Conservation (phyloP, 2,113 vertebrate species). For the Oreochromis tanganicae region DNA sequence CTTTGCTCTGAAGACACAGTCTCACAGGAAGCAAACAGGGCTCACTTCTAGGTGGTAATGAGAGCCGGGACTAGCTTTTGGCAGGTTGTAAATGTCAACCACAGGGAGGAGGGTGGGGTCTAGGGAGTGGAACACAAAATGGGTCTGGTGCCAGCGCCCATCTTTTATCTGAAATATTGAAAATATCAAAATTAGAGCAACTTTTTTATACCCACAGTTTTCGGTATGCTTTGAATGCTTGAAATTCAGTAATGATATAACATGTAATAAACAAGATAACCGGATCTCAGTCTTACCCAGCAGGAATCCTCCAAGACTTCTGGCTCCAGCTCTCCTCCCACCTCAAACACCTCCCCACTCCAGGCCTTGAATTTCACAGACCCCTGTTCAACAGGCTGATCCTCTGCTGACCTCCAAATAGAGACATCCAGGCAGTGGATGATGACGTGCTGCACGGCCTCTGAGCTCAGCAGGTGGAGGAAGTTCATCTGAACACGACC, state of each 20-base stretch:
- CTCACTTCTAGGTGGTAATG: slow-evolving; percentile 94
- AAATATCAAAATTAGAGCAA: not conserved
- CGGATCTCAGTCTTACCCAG: slow-evolving; percentile 73
- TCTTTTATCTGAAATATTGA: slow-evolving; percentile 79
- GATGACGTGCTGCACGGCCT: slow-evolving; percentile 90
- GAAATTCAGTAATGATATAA: not conserved
- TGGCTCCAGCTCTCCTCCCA: slow-evolving; percentile 80
- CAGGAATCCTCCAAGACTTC: slow-evolving; percentile 85
- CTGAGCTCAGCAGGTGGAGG: slow-evolving; percentile 89
- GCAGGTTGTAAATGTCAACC: slow-evolving; percentile 83
- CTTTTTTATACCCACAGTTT: not conserved
- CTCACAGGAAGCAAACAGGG: slow-evolving; percentile 93
- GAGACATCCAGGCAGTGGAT: slow-evolving; percentile 90
- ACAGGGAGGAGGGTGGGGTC: slow-evolving; percentile 90
- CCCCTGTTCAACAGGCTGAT: slow-evolving; percentile 48
- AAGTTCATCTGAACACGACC: slow-evolving; percentile 96
- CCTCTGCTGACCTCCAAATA: slow-evolving; percentile 75
- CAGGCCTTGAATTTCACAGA: slow-evolving; percentile 85
- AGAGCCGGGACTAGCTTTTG: slow-evolving; percentile 76
- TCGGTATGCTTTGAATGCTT: not conserved
- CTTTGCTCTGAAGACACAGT: not conserved
- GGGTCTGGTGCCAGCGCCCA: slow-evolving; percentile 88
- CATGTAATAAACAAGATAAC: not conserved
- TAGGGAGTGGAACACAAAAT: slow-evolving; percentile 85
- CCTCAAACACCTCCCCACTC: slow-evolving; percentile 84